Percentiles rank a stretch among this genome's conserved stretches.
These are phyloP conservation scores for Chelonia mydas DNA, from an alignment of 2,797 vertebrate genomes.

Conservation along the genomic window DNA sequence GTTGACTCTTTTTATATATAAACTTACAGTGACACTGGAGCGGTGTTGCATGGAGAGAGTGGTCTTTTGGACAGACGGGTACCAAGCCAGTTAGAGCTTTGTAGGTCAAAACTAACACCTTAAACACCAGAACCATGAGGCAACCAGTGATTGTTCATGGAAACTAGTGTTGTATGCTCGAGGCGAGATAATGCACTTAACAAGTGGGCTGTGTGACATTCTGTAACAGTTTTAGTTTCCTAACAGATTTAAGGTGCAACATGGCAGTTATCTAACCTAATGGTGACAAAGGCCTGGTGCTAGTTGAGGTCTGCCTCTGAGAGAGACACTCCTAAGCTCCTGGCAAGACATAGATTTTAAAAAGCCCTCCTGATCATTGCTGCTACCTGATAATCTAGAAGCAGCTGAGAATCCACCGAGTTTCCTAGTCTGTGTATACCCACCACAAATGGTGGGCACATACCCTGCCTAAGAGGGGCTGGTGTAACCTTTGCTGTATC, in stretches of 20 bases:
- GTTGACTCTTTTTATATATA: not conserved
- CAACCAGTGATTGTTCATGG: not conserved
- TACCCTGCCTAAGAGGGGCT: too few species aligned
- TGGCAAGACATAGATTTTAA: too few species aligned
- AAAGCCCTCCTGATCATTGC: too few species aligned
- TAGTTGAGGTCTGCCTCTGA: not conserved
- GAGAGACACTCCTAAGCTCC: not conserved
- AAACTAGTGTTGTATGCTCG: rapidly evolving
- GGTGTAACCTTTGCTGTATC: too few species aligned
- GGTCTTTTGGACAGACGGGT: not conserved
- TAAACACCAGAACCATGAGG: not conserved
- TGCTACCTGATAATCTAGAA: too few species aligned
- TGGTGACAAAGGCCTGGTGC: not conserved
- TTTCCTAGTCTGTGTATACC: too few species aligned
- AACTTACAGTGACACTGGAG: not conserved
- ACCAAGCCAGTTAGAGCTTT: not conserved
- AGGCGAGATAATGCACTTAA: not conserved
- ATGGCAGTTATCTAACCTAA: not conserved
- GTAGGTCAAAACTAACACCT: not conserved
- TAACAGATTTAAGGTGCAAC: not conserved
- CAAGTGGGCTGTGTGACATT: not conserved
- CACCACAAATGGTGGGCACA: too few species aligned
- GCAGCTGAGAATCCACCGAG: too few species aligned
- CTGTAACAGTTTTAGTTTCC: not conserved
- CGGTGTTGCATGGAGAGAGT: not conserved